Conservation (phyloP, 1,140 invertebrate genomes). For the Anthonomus grandis region DNA sequence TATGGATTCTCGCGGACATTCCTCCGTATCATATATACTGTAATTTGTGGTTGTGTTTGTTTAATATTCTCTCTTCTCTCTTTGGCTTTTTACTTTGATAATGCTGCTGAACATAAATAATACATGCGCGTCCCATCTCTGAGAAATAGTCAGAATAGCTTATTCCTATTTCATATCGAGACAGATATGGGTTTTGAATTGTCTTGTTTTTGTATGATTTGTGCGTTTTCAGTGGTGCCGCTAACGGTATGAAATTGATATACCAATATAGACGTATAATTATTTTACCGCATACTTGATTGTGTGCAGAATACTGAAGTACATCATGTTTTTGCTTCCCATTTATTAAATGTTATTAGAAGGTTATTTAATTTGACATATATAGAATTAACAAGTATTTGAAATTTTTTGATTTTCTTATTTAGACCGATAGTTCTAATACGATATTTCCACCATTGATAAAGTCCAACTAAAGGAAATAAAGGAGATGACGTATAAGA, state of each 20-base stretch:
- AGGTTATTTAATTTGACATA: too few species aligned
- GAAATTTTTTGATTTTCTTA: too few species aligned
- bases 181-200: conserved; percentile 19
- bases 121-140: conserved; percentile 24
- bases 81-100: conserved; percentile 25
- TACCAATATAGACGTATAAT: conserved; percentile 8
- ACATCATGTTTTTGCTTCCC: too few species aligned
- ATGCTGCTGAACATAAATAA: conserved; percentile 27
- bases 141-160: conserved; percentile 27
- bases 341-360: too few species aligned
- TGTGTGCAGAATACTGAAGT: too few species aligned
- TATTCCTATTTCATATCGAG: conserved; percentile 20
- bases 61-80: conserved; percentile 29
- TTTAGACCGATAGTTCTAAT: too few species aligned
- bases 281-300: conserved; percentile 1
- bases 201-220: conserved; percentile 9
- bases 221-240: background rate
- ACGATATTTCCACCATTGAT: too few species aligned
- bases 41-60: conserved; percentile 31
- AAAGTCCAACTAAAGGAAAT: too few species aligned
- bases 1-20: conserved; percentile 23
- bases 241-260: conserved; percentile 15
- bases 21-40: conserved; percentile 27
- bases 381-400: too few species aligned
- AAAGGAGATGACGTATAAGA: too few species aligned